Evolutionary conservation across 2,888 invertebrate genomes (phyloP).

Genomic region (Neocrepidodera transversa): DNA sequence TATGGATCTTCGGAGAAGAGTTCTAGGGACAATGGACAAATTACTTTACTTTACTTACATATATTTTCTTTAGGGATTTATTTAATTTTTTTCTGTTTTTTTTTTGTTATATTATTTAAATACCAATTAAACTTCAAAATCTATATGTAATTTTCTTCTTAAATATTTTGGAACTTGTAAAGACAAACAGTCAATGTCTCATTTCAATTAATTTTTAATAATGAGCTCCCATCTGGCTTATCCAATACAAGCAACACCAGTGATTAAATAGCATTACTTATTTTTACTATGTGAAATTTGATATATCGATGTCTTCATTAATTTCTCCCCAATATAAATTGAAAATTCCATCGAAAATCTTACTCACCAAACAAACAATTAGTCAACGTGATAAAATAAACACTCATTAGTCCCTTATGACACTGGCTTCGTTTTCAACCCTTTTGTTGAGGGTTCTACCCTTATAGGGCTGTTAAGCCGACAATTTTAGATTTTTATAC

Average conservation of each 20-base stretch:
- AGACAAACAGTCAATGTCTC: too few relatives aligned
- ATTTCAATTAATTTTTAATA: too few relatives aligned
- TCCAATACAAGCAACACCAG: not conserved
- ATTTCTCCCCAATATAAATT: slow-evolving; percentile 10
- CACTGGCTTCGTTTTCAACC: slow-evolving; percentile 30
- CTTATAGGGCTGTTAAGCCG: slow-evolving; percentile 32
- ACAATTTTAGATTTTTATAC: slow-evolving; percentile 23
- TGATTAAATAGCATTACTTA: not conserved
- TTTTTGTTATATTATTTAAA: too few relatives aligned
- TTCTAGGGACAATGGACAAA: too few relatives aligned
- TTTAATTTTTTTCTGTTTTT: too few relatives aligned
- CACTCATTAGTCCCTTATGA: slow-evolving; percentile 35
- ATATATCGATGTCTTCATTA: slow-evolving; percentile 10
- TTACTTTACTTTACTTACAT: too few relatives aligned
- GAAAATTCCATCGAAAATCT: slow-evolving; percentile 16
- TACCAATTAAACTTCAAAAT: too few relatives aligned
- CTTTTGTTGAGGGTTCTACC: slow-evolving; percentile 33
- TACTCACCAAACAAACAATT: slow-evolving; percentile 34
- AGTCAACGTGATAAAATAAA: slow-evolving; percentile 40
- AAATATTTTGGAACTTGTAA: too few relatives aligned
- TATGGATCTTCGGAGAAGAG: too few relatives aligned
- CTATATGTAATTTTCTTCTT: too few relatives aligned
- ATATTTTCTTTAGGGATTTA: too few relatives aligned
- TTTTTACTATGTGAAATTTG: not conserved
- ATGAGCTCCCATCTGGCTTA: not conserved